Evolutionary conservation across 2,113 vertebrate genomes (phyloP).

Genomic region (Uria aalge): DNA sequence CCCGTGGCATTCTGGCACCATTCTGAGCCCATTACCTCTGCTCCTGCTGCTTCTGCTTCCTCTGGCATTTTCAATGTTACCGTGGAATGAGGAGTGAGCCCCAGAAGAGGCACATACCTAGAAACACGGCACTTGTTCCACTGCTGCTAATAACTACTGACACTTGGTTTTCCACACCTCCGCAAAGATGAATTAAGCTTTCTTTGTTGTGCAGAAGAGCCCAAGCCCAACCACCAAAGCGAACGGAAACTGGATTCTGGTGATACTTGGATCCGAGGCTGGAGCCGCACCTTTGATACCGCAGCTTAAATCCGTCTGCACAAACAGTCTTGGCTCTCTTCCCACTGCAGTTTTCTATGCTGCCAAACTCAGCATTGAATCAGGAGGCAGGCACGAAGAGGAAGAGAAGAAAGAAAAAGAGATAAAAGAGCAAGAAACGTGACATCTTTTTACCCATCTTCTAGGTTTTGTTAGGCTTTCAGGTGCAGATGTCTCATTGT

Average conservation of each 20-base stretch:
- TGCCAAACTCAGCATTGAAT: not conserved
- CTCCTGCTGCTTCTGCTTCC: slow-evolving; percentile 45
- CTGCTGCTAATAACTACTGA: not conserved
- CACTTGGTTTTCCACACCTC: slow-evolving; percentile 24
- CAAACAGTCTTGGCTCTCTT: not conserved
- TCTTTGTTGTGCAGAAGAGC: not conserved
- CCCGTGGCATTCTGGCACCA: slow-evolving; percentile 30
- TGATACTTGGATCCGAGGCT: not conserved
- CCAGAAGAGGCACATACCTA: not conserved
- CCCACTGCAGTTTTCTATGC: not conserved
- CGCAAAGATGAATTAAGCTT: not conserved
- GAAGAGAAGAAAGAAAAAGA: not conserved
- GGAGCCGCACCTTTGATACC: not conserved
- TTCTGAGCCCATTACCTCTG: slow-evolving; percentile 7
- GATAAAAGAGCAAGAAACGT: not conserved
- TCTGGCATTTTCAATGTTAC: not conserved
- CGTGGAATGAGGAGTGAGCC: not conserved
- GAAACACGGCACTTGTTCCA: not conserved
- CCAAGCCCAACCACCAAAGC: not conserved
- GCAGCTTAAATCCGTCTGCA: not conserved
- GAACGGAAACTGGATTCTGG: not conserved
- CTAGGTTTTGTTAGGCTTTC: not conserved
- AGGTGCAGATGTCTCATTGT: not conserved
- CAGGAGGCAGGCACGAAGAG: not conserved
- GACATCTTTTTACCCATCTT: fast-evolving